Evolutionary conservation across 1,140 invertebrate species (phyloP), one percentile per base, ranked within the genome.

Genomic region (Ooceraea biroi): DNA sequence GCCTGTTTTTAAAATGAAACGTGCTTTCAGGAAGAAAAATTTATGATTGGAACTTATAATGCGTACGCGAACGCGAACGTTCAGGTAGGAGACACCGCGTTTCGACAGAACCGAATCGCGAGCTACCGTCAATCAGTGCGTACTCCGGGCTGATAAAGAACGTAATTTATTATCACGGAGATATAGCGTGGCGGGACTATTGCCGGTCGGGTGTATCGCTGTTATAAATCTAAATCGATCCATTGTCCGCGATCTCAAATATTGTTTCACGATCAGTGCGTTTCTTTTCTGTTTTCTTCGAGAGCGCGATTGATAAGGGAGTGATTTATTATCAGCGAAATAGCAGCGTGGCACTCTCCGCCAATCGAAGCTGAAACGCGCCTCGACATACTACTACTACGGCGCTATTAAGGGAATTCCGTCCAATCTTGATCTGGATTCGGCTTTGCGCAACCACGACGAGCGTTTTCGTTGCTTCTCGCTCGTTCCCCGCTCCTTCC

Each of bases 341-440:
- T 69, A 50, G 46, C 14, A 48, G 14, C 46, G 12, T 69, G 27
- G 7, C 17, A 50, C 46, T 27, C 36, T 36, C 36, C 36, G 25
- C 46, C 10, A 4, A 2, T 44, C 63, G 30, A 30, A 50, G 66
- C 30, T 50, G 14, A 50, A 30, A 69, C 25, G n/a, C 27, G 60
- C 3, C 8, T 65, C n/a, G n/a, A 46, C 25, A 4, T 27, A n/a
- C 66, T 50, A 69, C 66, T 50, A 50, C 66, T 69, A 69, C 66
- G 27, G 25, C 22, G 66, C 66, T 69, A 63, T 69, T 69, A 69
- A 69, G 66, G 25, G 44, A 50, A 69, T 69, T 69, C 30, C 46
- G 19, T 61, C 25, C 72, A 74, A 77, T 77, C 48, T 77, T 66
- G 60, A 77, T 76, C 27, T 65, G 44, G 46, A 77, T 77, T 66